Percentiles rank a stretch among this genome's conserved stretches.
These are phyloP conservation scores for Papilio xuthus DNA, from an alignment of 1,140 invertebrate genomes.

Conservation along the genomic window DNA sequence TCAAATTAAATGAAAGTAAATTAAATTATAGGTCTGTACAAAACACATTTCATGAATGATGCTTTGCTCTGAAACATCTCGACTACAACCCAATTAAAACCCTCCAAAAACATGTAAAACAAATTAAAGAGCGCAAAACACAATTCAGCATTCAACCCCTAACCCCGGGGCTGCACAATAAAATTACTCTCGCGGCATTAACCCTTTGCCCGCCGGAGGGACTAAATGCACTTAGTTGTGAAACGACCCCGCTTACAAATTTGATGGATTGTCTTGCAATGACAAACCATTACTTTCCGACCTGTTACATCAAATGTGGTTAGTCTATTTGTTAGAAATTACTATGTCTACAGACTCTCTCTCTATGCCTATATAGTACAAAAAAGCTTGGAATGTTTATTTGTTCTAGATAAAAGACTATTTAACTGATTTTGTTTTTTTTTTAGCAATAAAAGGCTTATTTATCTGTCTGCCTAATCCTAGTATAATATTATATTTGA, in stretches of 20 bases:
- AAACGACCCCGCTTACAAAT: constrained; percentile 58
- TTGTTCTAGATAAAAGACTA: too few relatives aligned
- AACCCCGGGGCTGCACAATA: constrained; percentile 59
- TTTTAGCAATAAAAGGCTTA: too few relatives aligned
- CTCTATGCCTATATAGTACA: too few relatives aligned
- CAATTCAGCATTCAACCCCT: constrained; percentile 57
- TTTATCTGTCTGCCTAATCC: too few relatives aligned
- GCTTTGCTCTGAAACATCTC: not conserved
- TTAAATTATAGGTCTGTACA: not conserved
- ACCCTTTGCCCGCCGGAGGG: constrained; percentile 50
- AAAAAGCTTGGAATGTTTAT: too few relatives aligned
- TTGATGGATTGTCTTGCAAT: constrained; percentile 58
- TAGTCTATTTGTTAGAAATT: not conserved
- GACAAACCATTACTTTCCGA: constrained; percentile 39
- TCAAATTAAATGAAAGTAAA: constrained; percentile 2
- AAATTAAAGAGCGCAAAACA: constrained; percentile 74
- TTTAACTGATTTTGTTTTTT: too few relatives aligned
- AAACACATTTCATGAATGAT: too few relatives aligned
- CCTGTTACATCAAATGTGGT: not conserved
- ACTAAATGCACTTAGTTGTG: constrained; percentile 49
- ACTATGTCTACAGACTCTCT: not conserved
- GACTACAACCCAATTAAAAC: constrained; percentile 33
- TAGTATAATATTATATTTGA: too few relatives aligned
- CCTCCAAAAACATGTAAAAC: constrained; percentile 54
- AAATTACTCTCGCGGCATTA: constrained; percentile 65